phyloP scores from a whole-genome alignment of 2,888 invertebrate genomes.

The Auanema freiburgensis region DNA sequence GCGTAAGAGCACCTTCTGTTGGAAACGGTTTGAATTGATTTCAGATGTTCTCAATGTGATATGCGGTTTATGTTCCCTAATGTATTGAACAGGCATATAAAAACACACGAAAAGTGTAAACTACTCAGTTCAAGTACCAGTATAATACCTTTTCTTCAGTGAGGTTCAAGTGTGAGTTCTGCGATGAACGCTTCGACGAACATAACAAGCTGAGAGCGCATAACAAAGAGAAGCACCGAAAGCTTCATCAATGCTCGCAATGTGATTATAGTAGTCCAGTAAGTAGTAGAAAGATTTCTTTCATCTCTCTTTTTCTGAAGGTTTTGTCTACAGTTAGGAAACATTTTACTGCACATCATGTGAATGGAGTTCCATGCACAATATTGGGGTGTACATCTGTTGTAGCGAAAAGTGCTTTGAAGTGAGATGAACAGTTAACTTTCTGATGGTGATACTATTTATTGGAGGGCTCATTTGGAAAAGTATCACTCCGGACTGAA shows the following conservation, averaged over 20 bases:
- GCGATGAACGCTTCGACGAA: slow-evolving; percentile 15
- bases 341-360: not conserved
- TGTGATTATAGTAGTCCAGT: slow-evolving; percentile 23
- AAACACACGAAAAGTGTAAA: too few species aligned
- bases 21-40: not conserved
- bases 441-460: not conserved
- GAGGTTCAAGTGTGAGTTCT: slow-evolving; percentile 15
- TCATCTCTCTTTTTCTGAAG: not conserved
- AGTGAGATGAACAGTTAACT: too few species aligned
- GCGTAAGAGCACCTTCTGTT: too few species aligned
- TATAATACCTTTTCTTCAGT: slow-evolving; percentile 13
- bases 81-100: too few species aligned
- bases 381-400: too few species aligned
- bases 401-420: too few species aligned
- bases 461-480: slow-evolving; percentile 12
- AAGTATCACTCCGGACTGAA: slow-evolving; percentile 8
- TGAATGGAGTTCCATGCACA: too few species aligned
- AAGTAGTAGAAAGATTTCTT: not conserved
- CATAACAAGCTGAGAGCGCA: slow-evolving; percentile 23
- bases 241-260: slow-evolving; percentile 21
- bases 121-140: too few species aligned
- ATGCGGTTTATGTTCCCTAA: slow-evolving; percentile 4
- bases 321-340: not conserved
- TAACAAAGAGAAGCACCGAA: slow-evolving; percentile 15
- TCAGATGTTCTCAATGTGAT: not conserved